Evolutionary conservation across 1,140 invertebrate species (phyloP).

Genomic region (Caenorhabditis remanei): DNA sequence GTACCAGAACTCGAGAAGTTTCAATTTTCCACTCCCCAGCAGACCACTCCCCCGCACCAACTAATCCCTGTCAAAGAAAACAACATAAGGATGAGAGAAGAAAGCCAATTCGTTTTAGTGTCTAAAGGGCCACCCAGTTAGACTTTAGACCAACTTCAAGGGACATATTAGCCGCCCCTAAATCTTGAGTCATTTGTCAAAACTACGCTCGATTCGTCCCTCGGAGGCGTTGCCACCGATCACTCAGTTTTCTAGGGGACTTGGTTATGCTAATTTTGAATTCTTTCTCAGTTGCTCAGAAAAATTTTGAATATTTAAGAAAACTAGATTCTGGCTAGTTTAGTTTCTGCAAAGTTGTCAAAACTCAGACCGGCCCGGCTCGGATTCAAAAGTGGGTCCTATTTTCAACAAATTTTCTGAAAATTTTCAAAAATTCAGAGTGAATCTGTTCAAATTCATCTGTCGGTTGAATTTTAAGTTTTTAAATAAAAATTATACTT

Average conservation of each 20-base stretch:
- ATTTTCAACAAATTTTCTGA: no score
- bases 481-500: no score
- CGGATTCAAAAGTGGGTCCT: no score
- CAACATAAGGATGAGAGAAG: slow-evolving; percentile 2
- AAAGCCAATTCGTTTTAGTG: slow-evolving; percentile 26
- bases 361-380: no score
- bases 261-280: neutral
- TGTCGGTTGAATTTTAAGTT: no score
- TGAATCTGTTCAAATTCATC: no score
- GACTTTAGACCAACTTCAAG: slow-evolving; percentile 28
- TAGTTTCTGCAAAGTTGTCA: no score
- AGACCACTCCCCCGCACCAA: neutral
- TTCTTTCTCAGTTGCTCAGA: neutral
- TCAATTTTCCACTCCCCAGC: neutral
- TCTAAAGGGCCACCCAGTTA: slow-evolving; percentile 24
- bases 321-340: no score
- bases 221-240: neutral
- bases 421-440: no score
- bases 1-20: slow-evolving; percentile 10
- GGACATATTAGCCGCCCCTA: slow-evolving; percentile 38
- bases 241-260: neutral
- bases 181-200: slow-evolving; percentile 37
- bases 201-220: neutral
- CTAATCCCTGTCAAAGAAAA: slow-evolving; percentile 37
- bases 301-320: no score